Evolutionary conservation across 2,113 vertebrate species (phyloP).

Genomic region (Varanus salvator): DNA sequence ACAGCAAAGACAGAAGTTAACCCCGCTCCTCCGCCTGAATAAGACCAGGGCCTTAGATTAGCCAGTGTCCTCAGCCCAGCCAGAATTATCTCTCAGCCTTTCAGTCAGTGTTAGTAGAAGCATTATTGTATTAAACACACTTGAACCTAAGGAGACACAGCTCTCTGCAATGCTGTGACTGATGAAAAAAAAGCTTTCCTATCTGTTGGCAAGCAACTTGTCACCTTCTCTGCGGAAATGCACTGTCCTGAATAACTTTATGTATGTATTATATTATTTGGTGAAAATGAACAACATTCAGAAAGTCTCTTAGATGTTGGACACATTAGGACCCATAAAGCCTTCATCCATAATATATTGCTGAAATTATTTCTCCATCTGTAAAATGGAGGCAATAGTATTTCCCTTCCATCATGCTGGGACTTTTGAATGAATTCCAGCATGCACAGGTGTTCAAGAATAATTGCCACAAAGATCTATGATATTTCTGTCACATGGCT

Average conservation of each 20-base stretch:
- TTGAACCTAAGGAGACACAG: neutral
- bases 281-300: conserved; percentile 3
- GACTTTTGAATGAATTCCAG: conserved; percentile 22
- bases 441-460: neutral
- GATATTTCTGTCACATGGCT: neutral
- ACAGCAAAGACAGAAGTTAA: neutral
- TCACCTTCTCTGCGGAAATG: conserved; percentile 32
- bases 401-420: neutral
- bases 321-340: conserved; percentile 5
- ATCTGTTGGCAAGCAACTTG: conserved; percentile 29
- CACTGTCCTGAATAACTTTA: conserved; percentile 19
- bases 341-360: neutral
- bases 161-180: neutral
- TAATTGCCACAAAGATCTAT: neutral
- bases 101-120: neutral
- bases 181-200: conserved; percentile 33
- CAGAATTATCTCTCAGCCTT: neutral
- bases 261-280: conserved; percentile 12
- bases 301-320: neutral
- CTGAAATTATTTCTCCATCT: conserved; percentile 14
- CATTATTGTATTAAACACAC: neutral
- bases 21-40: neutral
- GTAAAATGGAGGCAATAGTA: conserved; percentile 3
- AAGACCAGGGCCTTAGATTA: neutral
- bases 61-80: neutral